Evolutionary conservation across 2,888 invertebrate species (phyloP).

Genomic region (Mactromeris polynyma): DNA sequence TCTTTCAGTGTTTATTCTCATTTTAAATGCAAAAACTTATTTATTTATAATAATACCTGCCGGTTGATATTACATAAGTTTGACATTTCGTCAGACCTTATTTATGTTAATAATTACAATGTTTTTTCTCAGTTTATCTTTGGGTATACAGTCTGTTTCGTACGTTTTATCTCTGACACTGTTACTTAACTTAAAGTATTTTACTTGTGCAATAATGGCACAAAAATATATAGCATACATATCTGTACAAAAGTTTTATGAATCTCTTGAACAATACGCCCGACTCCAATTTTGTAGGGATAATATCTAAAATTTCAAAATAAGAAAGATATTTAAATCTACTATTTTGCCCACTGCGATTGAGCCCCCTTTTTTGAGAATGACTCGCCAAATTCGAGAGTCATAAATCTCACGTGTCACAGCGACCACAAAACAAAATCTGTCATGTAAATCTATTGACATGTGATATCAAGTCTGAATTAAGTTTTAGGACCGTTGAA

Average conservation of each 20-base stretch:
- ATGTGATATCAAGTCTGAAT: constrained; percentile 27
- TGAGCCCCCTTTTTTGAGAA: background rate
- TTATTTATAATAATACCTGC: too few relatives aligned
- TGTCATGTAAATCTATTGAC: constrained; percentile 41
- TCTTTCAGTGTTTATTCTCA: too few relatives aligned
- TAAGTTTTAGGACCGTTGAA: background rate
- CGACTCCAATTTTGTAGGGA: background rate
- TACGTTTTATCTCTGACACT: too few relatives aligned
- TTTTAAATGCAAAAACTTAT: too few relatives aligned
- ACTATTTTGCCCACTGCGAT: background rate
- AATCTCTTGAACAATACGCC: background rate
- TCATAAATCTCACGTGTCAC: constrained; percentile 43
- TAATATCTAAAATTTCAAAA: background rate
- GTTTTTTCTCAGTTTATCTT: too few relatives aligned
- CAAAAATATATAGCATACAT: too few relatives aligned
- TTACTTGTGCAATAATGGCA: too few relatives aligned
- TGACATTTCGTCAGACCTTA: too few relatives aligned
- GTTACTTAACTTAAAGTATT: too few relatives aligned
- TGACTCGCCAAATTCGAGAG: constrained; percentile 33
- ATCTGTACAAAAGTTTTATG: background rate
- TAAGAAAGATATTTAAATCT: background rate
- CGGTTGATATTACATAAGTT: too few relatives aligned
- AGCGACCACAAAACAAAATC: constrained; percentile 40
- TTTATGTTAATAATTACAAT: too few relatives aligned
- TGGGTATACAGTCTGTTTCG: too few relatives aligned